Conservation (phyloP, 30 jellyfish, hydroid and myxozoan genomes). For the Nemopilema nomurai region DNA sequence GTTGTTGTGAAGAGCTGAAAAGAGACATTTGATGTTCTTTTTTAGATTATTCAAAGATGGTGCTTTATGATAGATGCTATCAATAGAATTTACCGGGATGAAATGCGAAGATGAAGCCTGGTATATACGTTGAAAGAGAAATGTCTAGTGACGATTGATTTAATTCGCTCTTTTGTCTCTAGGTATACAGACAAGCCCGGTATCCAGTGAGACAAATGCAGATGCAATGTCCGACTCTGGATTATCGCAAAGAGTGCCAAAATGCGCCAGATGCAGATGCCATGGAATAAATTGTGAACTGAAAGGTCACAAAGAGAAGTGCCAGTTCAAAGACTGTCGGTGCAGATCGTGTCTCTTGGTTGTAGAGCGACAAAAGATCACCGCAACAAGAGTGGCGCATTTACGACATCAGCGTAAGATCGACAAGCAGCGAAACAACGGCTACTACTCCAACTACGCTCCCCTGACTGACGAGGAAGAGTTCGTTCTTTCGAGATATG, state of each 20-base stretch:
- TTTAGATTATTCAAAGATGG: no score
- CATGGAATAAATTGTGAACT: constrained; percentile 90
- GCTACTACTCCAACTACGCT: constrained; percentile 45
- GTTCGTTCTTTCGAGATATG: constrained; percentile 63
- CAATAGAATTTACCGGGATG: no score
- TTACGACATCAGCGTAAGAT: constrained; percentile 90
- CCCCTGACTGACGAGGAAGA: constrained; percentile 85
- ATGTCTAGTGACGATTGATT: no score
- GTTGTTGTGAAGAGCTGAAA: no score
- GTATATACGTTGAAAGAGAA: no score
- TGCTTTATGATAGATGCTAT: no score
- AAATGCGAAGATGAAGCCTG: no score
- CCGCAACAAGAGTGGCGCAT: constrained; percentile 97
- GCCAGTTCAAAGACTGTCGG: constrained; percentile 91
- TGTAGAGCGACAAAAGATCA: constrained; percentile 90
- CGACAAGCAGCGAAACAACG: constrained; percentile 73
- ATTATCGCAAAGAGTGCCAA: constrained; percentile 74
- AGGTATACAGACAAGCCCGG: constrained; percentile 32
- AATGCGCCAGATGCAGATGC: constrained; percentile 91
- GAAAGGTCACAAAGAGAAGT: constrained; percentile 93
- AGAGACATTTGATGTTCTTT: no score
- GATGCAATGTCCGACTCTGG: constrained; percentile 36
- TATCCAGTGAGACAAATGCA: constrained; percentile 12
- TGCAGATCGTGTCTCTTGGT: constrained; percentile 90
- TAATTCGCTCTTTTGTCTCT: not conserved